These are phyloP conservation scores for Tholera decimalis DNA, from an alignment of 2,888 invertebrate genomes.

Conservation along the genomic window DNA sequence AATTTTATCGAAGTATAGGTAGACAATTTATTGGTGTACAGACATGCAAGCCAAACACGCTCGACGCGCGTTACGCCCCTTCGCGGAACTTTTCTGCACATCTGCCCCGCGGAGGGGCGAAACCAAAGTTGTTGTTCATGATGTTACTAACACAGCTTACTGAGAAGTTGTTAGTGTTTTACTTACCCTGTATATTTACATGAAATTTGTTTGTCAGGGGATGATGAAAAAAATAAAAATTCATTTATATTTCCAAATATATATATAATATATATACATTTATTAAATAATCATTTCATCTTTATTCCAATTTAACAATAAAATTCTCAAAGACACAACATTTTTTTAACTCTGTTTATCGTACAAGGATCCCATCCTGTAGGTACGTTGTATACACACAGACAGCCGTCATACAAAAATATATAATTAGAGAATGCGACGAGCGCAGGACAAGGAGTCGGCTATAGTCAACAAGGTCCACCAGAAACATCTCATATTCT, in stretches of 20 bases:
- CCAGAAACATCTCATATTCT: constrained; percentile 52
- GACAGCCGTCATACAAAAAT: constrained; percentile 78
- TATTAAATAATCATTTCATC: constrained; percentile 91
- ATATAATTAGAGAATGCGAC: constrained; percentile 67
- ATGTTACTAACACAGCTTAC: too few relatives aligned
- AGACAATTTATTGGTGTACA: too few relatives aligned
- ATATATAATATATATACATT: constrained; percentile 89
- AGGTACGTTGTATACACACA: constrained; percentile 72
- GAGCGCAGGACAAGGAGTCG: constrained; percentile 62
- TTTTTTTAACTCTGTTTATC: constrained; percentile 87
- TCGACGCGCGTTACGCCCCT: too few relatives aligned
- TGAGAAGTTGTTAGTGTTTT: too few relatives aligned
- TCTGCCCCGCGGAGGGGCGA: too few relatives aligned
- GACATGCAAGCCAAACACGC: too few relatives aligned
- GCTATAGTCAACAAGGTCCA: constrained; percentile 58
- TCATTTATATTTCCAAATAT: constrained; percentile 89
- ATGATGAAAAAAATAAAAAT: constrained; percentile 77
- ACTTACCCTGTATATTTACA: too few relatives aligned
- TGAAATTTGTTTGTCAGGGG: too few relatives aligned
- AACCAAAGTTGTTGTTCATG: too few relatives aligned
- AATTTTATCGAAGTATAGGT: too few relatives aligned
- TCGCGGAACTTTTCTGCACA: too few relatives aligned
- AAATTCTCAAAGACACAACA: constrained; percentile 92
- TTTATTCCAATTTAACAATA: constrained; percentile 92
- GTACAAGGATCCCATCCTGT: constrained; percentile 85